A percentile compares a stretch with the other conserved stretches of the same genome.
Conservation (phyloP, 2,797 vertebrate genomes). For the Morelia viridis region DNA sequence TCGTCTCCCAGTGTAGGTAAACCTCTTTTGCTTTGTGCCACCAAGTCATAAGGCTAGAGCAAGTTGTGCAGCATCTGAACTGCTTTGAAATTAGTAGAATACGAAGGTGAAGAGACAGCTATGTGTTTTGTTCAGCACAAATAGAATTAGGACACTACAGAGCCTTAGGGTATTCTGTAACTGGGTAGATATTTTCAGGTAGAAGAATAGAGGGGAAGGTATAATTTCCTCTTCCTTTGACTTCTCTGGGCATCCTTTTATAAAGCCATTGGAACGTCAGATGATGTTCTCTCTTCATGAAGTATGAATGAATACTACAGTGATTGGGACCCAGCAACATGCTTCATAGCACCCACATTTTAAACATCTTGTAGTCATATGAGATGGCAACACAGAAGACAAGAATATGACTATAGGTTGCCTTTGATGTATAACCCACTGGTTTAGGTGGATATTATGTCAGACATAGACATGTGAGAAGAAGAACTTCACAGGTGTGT, state of each 20-base stretch:
- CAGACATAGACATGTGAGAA: neutral
- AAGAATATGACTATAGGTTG: neutral
- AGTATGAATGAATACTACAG: neutral
- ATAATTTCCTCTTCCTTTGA: neutral
- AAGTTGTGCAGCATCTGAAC: neutral
- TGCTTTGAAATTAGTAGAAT: conserved; percentile 9
- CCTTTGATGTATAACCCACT: neutral
- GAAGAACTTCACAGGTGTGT: neutral
- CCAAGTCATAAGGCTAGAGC: neutral
- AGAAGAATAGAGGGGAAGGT: neutral
- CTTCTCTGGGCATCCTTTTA: neutral
- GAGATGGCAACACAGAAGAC: neutral
- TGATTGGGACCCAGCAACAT: neutral
- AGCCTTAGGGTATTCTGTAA: neutral
- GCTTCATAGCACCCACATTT: neutral
- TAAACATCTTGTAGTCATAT: neutral
- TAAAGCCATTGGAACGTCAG: neutral
- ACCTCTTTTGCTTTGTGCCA: neutral
- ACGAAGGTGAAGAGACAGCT: neutral
- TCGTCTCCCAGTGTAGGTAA: neutral
- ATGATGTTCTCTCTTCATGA: neutral
- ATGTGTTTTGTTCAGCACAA: neutral
- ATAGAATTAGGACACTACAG: neutral
- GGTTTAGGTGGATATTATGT: neutral
- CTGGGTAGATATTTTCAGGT: neutral